phyloP scores from a whole-genome alignment of 2,113 vertebrate species.

The Oenanthe oenanthe region DNA sequence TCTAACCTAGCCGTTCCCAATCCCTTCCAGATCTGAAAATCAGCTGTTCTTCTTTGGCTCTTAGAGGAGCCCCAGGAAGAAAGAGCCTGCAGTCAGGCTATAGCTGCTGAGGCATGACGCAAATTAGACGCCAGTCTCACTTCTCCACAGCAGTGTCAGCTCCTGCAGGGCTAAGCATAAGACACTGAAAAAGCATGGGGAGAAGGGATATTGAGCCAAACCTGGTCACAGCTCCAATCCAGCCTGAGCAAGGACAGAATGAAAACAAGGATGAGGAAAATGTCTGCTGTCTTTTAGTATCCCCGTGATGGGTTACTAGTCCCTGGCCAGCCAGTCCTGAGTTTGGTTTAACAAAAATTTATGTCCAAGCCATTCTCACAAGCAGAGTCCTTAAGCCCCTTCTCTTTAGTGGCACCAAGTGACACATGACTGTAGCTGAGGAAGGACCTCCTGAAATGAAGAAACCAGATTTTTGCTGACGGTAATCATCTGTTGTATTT shows the following conservation, averaged over 20 bases:
- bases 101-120: slow-evolving; percentile 65
- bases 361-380: background rate
- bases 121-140: slow-evolving; percentile 49
- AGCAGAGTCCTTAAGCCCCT: background rate
- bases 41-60: slow-evolving; percentile 42
- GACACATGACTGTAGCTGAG: accelerated
- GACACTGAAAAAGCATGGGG: slow-evolving; percentile 4
- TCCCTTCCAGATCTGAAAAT: slow-evolving; percentile 1
- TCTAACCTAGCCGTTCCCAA: background rate
- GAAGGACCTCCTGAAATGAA: background rate
- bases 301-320: background rate
- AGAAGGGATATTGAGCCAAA: slow-evolving; percentile 31
- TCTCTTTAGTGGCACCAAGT: background rate
- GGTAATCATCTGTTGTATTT: background rate
- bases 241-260: background rate
- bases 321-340: background rate
- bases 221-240: background rate
- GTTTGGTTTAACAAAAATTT: background rate
- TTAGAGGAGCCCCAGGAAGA: slow-evolving; percentile 53
- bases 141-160: slow-evolving; percentile 46
- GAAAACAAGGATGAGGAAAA: background rate
- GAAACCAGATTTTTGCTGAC: background rate
- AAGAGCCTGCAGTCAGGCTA: slow-evolving; percentile 34
- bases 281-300: background rate
- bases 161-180: slow-evolving; percentile 53